phyloP scores from a whole-genome alignment of 2,113 vertebrate species.

The Rhinolophus sinicus region DNA sequence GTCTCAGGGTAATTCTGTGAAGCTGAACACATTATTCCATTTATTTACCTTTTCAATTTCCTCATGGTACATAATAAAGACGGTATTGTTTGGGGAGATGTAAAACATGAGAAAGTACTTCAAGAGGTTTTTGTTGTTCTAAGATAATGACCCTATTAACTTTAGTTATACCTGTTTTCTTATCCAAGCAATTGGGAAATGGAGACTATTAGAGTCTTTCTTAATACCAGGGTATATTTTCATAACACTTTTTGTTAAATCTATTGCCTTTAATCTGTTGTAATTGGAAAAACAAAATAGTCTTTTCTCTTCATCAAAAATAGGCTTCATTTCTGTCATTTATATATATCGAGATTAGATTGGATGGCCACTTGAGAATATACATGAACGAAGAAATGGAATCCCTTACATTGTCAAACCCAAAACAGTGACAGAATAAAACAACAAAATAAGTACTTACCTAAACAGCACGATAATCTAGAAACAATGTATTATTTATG shows the following conservation, averaged over 20 bases:
- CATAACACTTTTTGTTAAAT: background rate
- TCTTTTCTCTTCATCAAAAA: background rate
- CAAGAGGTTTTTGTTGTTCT: background rate
- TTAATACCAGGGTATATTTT: background rate
- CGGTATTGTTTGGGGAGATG: background rate
- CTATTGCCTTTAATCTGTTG: background rate
- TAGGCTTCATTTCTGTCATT: background rate
- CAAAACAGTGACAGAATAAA: background rate
- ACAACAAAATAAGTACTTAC: background rate
- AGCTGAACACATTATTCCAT: background rate
- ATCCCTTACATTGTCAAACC: background rate
- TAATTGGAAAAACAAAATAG: background rate
- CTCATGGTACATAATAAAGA: background rate
- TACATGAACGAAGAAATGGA: background rate
- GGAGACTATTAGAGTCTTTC: background rate
- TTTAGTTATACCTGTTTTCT: background rate
- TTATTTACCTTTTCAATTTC: slow-evolving; percentile 40
- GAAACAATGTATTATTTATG: background rate
- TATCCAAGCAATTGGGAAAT: background rate
- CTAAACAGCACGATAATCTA: background rate
- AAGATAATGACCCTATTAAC: background rate
- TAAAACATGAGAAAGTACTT: slow-evolving; percentile 50
- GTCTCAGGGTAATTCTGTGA: background rate
- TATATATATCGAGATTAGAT: background rate
- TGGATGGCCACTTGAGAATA: background rate